Conservation (phyloP, 2,888 invertebrate species). For the Sarcophaga rosellei region DNA sequence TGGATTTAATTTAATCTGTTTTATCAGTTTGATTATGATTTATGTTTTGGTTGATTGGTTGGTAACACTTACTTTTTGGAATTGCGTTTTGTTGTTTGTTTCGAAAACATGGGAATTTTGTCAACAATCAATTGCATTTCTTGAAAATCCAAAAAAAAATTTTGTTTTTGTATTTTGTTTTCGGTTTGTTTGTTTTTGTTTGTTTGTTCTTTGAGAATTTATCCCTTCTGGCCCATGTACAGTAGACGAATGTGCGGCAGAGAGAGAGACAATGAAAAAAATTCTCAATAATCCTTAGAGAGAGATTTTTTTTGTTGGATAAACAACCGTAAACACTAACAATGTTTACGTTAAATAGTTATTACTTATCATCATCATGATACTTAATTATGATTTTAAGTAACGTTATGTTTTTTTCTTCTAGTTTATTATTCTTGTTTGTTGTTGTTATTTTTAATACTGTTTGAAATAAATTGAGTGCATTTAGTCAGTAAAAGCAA, state of each 20-base stretch:
- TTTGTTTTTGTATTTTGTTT: not conserved
- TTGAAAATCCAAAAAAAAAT: constrained; percentile 70
- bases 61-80: constrained; percentile 80
- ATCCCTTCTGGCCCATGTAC: constrained; percentile 34
- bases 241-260: not conserved
- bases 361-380: not conserved
- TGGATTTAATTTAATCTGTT: too few species aligned
- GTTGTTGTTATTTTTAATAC: constrained; percentile 51
- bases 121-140: constrained; percentile 81
- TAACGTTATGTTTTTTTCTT: constrained; percentile 22
- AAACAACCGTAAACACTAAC: not conserved
- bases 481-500: not conserved
- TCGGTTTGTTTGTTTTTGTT: too few species aligned
- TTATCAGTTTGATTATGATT: not conserved
- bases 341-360: too few species aligned
- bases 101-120: constrained; percentile 82
- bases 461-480: constrained; percentile 52
- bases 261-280: constrained; percentile 32
- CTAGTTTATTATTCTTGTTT: constrained; percentile 5
- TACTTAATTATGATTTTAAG: not conserved
- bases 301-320: not conserved
- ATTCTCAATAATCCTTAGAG: constrained; percentile 46
- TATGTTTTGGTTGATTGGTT: constrained; percentile 29
- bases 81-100: constrained; percentile 81
- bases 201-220: not conserved